Base-by-base conservation (phyloP, 2,113 vertebrate species). In the Sinocyclocheilus grahami region DNA sequence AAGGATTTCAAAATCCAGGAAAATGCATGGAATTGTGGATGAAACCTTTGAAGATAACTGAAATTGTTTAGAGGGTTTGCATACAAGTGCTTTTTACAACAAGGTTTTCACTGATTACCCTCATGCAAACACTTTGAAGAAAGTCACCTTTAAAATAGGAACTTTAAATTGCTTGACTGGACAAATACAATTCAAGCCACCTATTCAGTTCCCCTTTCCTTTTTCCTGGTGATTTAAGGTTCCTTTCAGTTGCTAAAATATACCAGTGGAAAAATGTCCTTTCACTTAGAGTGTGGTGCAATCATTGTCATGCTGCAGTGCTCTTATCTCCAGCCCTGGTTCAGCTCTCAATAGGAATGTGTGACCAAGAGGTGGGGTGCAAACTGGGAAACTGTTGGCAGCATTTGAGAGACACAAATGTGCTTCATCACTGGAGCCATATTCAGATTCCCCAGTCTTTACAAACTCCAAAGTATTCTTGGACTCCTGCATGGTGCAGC, bases 371-470 rank as follows among this genome's bases (percentile, higher is more conserved):
- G 51, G 4, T 78, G 76, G 13, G 76, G 12, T 78, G 51, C 1
- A 55, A 78, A 58, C 16, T 78, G 27, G 76, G 24, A 78, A 53
- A 78, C 8, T 78, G 48, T 33, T 55, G 51, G 76, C 76, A 55
- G 51, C 76, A 33, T 48, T 77, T 10, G 51, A 20, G 51, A 24
- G 51, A 27, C 48, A 33, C 1, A 5, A 30, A n/a, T 55, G 75
- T 0, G 46, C 74, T 77, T 77, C 46, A 51, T 77, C 72, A 48
- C 72, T 14, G 42, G 13, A 48, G n/a, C 46, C 14, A 30, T 51
- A 51, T 24, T 16, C 42, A 75, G 63, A 67, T 67, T 24, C 24
- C 63, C 11, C 11, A 30, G 58, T n/a, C 58, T 75, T 11, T 48
- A 24, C 5, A 60, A 60, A 55, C 16, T 55, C 53, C 9, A 72